Evolutionary conservation across 2,888 invertebrate genomes (phyloP).

Genomic region (Melipona bicolor): DNA sequence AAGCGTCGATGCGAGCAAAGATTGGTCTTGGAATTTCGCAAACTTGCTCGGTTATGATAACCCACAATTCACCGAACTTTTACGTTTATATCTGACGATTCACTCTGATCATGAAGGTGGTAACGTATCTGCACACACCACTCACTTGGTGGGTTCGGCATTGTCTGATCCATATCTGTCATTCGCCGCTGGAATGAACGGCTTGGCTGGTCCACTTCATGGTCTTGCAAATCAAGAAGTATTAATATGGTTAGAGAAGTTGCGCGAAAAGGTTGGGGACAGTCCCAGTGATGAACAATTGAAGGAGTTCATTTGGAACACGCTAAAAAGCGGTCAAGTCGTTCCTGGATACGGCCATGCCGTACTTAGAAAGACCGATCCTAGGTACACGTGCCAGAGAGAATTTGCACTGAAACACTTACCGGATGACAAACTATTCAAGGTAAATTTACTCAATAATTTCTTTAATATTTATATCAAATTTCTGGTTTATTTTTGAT

Average conservation of each 20-base stretch:
- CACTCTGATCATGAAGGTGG: constrained; percentile 98
- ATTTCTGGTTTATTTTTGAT: neutral
- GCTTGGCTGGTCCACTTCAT: constrained; percentile 97
- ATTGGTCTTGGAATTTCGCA: constrained; percentile 97
- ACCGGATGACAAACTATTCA: constrained; percentile 96
- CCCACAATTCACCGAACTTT: constrained; percentile 93
- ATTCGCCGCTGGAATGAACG: constrained; percentile 96
- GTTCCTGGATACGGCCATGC: constrained; percentile 99
- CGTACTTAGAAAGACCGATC: constrained; percentile 97
- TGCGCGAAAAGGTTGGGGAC: constrained; percentile 93
- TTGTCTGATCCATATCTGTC: constrained; percentile 97
- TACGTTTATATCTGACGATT: constrained; percentile 96
- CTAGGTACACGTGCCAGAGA: constrained; percentile 95
- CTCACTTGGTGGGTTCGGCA: constrained; percentile 97
- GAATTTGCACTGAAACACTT: constrained; percentile 97
- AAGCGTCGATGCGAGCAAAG: constrained; percentile 94
- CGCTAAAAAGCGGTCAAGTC: constrained; percentile 97
- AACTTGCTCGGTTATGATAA: constrained; percentile 96
- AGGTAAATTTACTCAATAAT: constrained; percentile 83
- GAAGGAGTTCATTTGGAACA: constrained; percentile 99
- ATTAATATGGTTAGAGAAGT: constrained; percentile 96
- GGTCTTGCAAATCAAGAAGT: constrained; percentile 97
- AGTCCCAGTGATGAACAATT: constrained; percentile 95
- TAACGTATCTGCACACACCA: constrained; percentile 97
- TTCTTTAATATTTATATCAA: constrained; percentile 21